Evolutionary conservation across 1,140 invertebrate genomes (phyloP).

Genomic region (Copidosoma floridanum): DNA sequence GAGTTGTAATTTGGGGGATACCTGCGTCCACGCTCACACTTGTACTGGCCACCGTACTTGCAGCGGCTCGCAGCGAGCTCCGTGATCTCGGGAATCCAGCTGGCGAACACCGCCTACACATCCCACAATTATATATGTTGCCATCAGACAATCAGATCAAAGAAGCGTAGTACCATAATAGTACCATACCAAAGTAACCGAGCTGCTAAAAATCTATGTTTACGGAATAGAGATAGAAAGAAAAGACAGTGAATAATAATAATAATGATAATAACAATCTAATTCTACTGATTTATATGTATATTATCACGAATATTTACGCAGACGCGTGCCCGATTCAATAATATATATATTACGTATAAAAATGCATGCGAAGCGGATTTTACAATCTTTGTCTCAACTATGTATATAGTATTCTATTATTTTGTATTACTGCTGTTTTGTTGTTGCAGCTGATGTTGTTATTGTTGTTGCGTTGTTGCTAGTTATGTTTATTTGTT

Average conservation of each 20-base stretch:
- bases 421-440: slow-evolving; percentile 12
- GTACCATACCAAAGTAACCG: too few species aligned
- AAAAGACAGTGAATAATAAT: neutral
- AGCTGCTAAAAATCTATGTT: slow-evolving; percentile 11
- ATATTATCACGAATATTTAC: slow-evolving; percentile 23
- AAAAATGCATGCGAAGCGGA: slow-evolving; percentile 28
- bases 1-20: slow-evolving; percentile 53
- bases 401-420: slow-evolving; percentile 8
- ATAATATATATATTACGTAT: slow-evolving; percentile 11
- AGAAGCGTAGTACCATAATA: too few species aligned
- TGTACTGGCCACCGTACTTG: slow-evolving; percentile 99
- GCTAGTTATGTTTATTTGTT: too few species aligned
- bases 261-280: slow-evolving; percentile 3
- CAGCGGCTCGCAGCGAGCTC: slow-evolving; percentile 98
- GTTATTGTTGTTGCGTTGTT: too few species aligned
- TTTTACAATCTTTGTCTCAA: slow-evolving; percentile 12
- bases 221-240: slow-evolving; percentile 7
- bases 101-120: slow-evolving; percentile 97
- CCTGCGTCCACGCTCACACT: slow-evolving; percentile 99
- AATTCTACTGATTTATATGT: slow-evolving; percentile 22
- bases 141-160: too few species aligned
- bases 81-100: slow-evolving; percentile 99
- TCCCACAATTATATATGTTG: too few species aligned
- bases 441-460: too few species aligned
- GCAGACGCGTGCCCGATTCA: slow-evolving; percentile 22